Base-by-base conservation (phyloP, 1,140 invertebrate genomes). In the Aphelinus certus region DNA sequence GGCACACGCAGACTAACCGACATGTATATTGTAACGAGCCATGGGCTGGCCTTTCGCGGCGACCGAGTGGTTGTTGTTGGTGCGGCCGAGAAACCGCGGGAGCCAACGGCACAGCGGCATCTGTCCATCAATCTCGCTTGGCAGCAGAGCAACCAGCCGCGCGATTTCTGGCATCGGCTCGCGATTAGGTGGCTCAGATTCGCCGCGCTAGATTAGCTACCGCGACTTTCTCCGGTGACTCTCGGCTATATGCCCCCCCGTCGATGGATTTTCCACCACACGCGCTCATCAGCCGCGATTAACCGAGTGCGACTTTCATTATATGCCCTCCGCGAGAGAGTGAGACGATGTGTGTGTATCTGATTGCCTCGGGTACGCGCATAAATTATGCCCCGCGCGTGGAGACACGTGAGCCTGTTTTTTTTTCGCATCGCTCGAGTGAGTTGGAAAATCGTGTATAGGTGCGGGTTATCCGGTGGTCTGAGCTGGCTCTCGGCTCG, bases 171-270 rank as follows among this genome's bases (percentile, higher is more conserved):
- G 51, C 65, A 43, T 63, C 58, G 55, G 42, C 60, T 71, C 58
- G 49, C 75, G 70, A 76, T 73, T 77, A 73, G 71, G 73, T 77
- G 71, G 71, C 62, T 63, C 10, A 77, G 76, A 77, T 77, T 73
- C 51, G 71, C 61, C 56, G 64, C 49, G 71, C 53, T 65, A 77
- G 76, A 77, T 77, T 65, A 73, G 76, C 69, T 73, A 58, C 71
- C 66, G 51, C 7, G 4, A 53, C 58, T 47, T 61, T 58, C 67
- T 60, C 56, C 7, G 51, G 5, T 26, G 10, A 3, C 47, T 9
- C 6, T 9, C 47, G 46, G 62, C 3, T 43, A 43, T 62, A 43
- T 2, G 26, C 26, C 26, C 26, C 26, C 26, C 26, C 26, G 26
- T 26, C 26, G 26, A 26, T 26, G 26, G 26, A 26, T 26, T 26